Conservation (phyloP, 1,140 invertebrate species). For the Trachelipus rathkii region DNA sequence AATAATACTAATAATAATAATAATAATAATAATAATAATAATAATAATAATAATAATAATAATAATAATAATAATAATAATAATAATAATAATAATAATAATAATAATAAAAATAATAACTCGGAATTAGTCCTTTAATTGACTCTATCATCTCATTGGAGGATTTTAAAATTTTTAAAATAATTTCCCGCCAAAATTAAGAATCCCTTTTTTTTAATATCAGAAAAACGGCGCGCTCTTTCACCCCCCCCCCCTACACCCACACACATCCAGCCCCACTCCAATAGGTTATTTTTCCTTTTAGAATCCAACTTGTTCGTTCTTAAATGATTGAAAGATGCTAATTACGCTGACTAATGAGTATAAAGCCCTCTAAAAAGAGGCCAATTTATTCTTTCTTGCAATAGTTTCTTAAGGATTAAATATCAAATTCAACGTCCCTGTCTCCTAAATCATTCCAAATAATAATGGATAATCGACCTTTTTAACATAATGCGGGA, state of each 20-base stretch:
- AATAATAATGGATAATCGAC: slow-evolving; percentile 6
- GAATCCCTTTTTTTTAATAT: too few relatives aligned
- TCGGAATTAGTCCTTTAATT: neutral
- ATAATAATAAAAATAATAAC: neutral
- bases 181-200: too few relatives aligned
- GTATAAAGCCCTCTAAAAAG: neutral
- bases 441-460: neutral
- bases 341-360: neutral
- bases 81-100: slow-evolving; percentile 13
- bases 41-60: neutral
- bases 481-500: neutral
- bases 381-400: neutral
- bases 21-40: neutral
- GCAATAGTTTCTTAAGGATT: neutral
- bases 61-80: slow-evolving; percentile 15
- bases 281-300: too few relatives aligned
- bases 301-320: too few relatives aligned
- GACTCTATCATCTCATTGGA: neutral
- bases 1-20: neutral
- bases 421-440: neutral
- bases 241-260: too few relatives aligned
- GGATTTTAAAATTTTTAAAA: too few relatives aligned
- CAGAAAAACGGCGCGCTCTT: too few relatives aligned
- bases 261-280: too few relatives aligned
- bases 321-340: slow-evolving; percentile 1